Conservation (phyloP, 2,113 vertebrate species). For the Podarcis muralis region DNA sequence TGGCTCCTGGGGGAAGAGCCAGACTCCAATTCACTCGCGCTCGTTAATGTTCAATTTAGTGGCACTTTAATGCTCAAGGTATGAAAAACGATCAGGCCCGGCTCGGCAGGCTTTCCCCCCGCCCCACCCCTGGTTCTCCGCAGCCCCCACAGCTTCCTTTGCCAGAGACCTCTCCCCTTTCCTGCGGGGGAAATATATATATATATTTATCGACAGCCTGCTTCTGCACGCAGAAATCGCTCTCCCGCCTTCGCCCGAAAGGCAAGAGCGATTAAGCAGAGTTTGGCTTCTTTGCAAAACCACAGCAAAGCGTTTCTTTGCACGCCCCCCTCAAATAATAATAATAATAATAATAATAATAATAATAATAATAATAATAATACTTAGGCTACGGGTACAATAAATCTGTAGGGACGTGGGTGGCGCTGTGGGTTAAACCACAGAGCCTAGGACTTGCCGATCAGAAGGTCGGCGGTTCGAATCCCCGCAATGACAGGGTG, state of each 20-base stretch:
- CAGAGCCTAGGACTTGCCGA: no score
- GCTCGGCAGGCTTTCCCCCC: conserved; percentile 44
- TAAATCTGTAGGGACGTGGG: no score
- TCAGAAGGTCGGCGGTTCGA: no score
- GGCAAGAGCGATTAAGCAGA: neutral
- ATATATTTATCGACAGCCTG: neutral
- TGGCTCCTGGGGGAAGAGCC: conserved; percentile 64
- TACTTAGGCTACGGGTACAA: no score
- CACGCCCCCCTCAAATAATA: no score
- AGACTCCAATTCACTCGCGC: conserved; percentile 71
- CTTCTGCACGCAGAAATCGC: no score
- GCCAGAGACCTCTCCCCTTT: neutral
- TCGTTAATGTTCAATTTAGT: conserved; percentile 82
- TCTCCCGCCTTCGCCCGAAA: neutral
- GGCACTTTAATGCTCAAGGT: conserved; percentile 77
- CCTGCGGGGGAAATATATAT: no score
- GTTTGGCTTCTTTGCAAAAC: no score
- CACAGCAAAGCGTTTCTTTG: neutral
- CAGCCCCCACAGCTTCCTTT: conserved; percentile 11
- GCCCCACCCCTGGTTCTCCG: neutral
- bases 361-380: no score
- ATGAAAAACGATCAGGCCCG: conserved; percentile 72
- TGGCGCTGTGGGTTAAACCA: no score
- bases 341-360: no score
- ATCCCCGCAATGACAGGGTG: no score